Evolutionary conservation across 2,113 vertebrate species (phyloP).

Genomic region (Corythornis madagascariensis): DNA sequence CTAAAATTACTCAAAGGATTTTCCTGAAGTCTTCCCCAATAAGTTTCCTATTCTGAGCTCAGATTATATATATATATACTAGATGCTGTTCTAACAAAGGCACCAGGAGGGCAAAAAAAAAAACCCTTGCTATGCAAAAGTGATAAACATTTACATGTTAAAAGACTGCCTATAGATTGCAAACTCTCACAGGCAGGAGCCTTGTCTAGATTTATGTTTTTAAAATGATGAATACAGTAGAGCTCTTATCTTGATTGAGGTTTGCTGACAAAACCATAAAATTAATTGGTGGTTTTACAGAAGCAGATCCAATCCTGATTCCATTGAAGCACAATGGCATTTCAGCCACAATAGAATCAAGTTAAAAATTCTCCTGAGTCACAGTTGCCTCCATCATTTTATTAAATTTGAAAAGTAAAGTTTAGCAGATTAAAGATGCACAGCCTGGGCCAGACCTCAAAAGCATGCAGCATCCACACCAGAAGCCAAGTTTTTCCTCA

Average conservation of each 20-base stretch:
- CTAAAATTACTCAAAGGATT: not conserved
- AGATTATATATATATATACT: not conserved
- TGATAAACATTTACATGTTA: not conserved
- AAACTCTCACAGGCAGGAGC: not conserved
- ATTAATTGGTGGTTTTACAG: constrained; percentile 36
- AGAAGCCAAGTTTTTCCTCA: constrained; percentile 5
- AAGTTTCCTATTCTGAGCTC: not conserved
- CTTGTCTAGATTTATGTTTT: not conserved
- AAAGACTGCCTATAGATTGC: not conserved
- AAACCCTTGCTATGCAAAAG: not conserved
- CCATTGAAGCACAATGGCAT: not conserved
- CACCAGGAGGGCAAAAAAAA: not conserved
- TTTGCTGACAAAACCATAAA: constrained; percentile 37
- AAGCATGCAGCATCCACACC: not conserved
- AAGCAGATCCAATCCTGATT: not conserved
- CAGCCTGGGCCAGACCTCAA: not conserved
- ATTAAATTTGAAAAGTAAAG: not conserved
- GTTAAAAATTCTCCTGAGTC: constrained; percentile 24
- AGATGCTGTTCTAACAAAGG: not conserved
- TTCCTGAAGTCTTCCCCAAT: not conserved
- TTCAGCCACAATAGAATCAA: not conserved
- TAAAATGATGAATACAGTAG: not conserved
- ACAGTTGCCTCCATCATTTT: not conserved
- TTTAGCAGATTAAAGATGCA: not conserved
- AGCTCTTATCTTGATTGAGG: constrained; percentile 19